Base-by-base conservation (phyloP, 2,888 invertebrate genomes). In the Cyrtodaria siliqua region DNA sequence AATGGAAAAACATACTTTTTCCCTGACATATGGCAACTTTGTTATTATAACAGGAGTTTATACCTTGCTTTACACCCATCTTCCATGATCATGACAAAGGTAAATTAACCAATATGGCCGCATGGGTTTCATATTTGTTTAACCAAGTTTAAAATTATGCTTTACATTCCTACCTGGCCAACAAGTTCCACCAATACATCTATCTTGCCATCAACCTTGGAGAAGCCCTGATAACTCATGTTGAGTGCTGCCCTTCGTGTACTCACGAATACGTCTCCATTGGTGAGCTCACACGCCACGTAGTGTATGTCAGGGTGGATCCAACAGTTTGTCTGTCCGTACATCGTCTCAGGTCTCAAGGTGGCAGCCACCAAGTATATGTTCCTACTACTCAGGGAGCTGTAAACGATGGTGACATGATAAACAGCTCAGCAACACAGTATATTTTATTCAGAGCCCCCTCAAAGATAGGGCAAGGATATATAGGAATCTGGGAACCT, bases 301-400 rank as follows among this genome's bases (percentile, higher is more conserved):
- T 99, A 99, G 83, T 95, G 95, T 91, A 99, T 97, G 90, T 99
- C 98, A 0, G 99, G 99, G 90, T 96, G 96, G 2, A 99, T 93
- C 98, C 99, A 99, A 92, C 99, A 99, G 92, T 99, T 99, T 0
- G 99, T 99, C 94, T 99, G 99, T 0, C 99, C 99, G 91, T 99
- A 99, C 99, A 99, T 99, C 0, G 99, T 99, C 94, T 99, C 99
- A 0, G 99, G 99, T 72, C 99, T 95, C n/a, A 99, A 94, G 4
- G 99, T 99, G 9, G 99, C 99, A 20, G 99, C 99, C 14, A 99
- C 98, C 75, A 99, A 94, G 92, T 94, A 97, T n/a, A 98, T 94
- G 1, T 89, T 64, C 20, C 60, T 80, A 20, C 80, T 82, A 38
- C 72, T 62, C 49, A 88, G 62, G 12, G 68, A 47, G 24, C 86